Conservation (phyloP, 2,113 vertebrate genomes). For the Donacobius atricapilla region DNA sequence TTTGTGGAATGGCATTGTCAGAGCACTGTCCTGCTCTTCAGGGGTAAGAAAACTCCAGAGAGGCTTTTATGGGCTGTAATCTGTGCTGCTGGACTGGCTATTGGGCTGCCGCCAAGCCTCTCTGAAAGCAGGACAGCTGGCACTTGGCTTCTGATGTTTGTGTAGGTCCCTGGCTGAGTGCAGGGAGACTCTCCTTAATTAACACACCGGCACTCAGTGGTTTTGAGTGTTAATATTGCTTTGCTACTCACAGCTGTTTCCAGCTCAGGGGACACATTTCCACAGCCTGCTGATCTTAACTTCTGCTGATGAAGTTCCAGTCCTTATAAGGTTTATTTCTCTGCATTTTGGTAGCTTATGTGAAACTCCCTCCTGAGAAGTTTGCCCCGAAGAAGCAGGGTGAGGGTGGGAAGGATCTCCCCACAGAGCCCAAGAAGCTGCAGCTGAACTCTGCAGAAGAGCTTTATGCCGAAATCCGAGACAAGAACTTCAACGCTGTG, state of each 20-base stretch:
- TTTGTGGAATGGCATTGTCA: background rate
- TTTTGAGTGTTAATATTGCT: background rate
- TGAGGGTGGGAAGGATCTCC: conserved; percentile 88
- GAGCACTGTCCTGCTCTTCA: rapidly evolving
- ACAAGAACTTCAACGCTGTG: conserved; percentile 98
- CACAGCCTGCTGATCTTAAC: background rate
- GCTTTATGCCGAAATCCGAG: conserved; percentile 93
- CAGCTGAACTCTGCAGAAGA: conserved; percentile 97
- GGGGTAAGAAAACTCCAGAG: background rate
- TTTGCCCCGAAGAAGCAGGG: conserved; percentile 94
- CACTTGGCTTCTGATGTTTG: background rate
- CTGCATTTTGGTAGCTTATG: conserved; percentile 78
- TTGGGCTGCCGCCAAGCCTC: background rate
- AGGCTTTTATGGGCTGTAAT: background rate
- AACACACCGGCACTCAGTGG: background rate
- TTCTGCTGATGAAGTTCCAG: background rate
- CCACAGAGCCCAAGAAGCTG: conserved; percentile 93
- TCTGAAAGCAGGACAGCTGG: background rate
- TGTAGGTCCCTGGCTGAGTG: background rate
- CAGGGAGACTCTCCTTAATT: background rate
- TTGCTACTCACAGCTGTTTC: background rate
- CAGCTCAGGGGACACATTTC: background rate
- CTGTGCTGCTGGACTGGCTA: background rate
- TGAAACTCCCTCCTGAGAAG: conserved; percentile 96
- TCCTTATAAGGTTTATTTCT: background rate